phyloP scores from a whole-genome alignment of 2,888 invertebrate species.

The Dioctria linearis region DNA sequence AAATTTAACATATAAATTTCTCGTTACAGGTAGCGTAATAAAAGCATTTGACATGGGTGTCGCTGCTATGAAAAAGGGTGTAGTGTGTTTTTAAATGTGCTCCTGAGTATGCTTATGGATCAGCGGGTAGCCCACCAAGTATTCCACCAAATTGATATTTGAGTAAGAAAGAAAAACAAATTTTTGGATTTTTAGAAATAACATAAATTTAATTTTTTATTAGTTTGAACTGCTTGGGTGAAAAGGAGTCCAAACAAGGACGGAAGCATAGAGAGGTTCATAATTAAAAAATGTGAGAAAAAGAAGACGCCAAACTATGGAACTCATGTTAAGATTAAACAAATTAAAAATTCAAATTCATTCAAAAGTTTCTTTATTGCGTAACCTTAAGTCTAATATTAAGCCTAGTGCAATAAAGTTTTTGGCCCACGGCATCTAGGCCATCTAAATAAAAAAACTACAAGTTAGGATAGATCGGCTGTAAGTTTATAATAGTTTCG shows the following conservation, averaged over 20 bases:
- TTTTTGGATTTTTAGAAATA: not conserved
- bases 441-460: no score
- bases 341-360: no score
- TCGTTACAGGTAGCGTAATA: conserved; percentile 82
- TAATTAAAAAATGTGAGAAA: conserved; percentile 81
- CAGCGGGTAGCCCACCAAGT: conserved; percentile 85
- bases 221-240: conserved; percentile 91
- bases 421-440: no score
- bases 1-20: conserved; percentile 12
- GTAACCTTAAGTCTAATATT: no score
- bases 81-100: conserved; percentile 86
- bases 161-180: conserved; percentile 77
- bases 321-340: conserved; percentile 86
- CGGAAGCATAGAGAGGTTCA: conserved; percentile 84
- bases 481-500: no score
- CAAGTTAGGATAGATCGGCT: no score
- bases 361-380: no score
- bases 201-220: conserved; percentile 55
- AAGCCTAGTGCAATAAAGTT: no score
- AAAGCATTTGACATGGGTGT: conserved; percentile 97
- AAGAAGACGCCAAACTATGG: conserved; percentile 85
- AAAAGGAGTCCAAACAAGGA: conserved; percentile 88
- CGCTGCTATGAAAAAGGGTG: conserved; percentile 93
- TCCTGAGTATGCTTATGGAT: conserved; percentile 93
- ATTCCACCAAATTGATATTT: conserved; percentile 93